A percentile compares a stretch with the other conserved stretches of the same genome.
Conservation (phyloP, 2,113 vertebrate genomes). For the Cyprinodon brontotheroides region DNA sequence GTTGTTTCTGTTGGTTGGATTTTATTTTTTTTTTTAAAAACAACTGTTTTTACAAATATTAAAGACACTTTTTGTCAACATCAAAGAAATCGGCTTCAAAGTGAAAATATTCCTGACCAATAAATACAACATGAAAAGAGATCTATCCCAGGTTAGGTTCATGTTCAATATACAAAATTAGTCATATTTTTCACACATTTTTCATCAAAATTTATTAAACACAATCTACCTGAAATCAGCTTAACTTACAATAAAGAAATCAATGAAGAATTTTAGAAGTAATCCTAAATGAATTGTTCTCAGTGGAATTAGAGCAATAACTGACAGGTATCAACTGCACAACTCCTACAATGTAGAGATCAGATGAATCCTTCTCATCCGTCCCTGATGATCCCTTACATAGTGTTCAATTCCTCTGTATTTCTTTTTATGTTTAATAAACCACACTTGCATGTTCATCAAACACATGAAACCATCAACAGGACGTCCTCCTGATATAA, state of each 20-base stretch:
- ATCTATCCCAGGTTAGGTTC: background rate
- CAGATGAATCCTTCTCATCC: background rate
- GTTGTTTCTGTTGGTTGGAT: background rate
- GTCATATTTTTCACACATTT: background rate
- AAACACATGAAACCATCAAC: background rate
- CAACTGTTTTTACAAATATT: conserved; percentile 41
- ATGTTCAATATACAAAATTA: conserved; percentile 1
- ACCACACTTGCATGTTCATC: background rate
- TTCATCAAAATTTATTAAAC: background rate
- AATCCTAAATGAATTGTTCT: conserved; percentile 5
- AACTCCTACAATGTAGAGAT: background rate
- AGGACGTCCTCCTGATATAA: background rate
- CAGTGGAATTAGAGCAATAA: conserved; percentile 7
- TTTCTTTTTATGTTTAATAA: background rate
- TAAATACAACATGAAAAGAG: conserved; percentile 30
- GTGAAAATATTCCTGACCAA: conserved; percentile 22
- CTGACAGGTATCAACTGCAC: background rate
- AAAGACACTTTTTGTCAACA: conserved; percentile 11
- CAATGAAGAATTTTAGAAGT: conserved; percentile 20
- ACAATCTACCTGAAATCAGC: background rate
- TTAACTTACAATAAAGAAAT: background rate
- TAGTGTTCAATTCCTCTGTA: background rate
- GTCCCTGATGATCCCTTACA: background rate
- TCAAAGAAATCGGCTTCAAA: conserved; percentile 1
- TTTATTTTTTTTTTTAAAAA: conserved; percentile 25